phyloP scores from a whole-genome alignment of 2,113 vertebrate genomes.

The Tautogolabrus adspersus region DNA sequence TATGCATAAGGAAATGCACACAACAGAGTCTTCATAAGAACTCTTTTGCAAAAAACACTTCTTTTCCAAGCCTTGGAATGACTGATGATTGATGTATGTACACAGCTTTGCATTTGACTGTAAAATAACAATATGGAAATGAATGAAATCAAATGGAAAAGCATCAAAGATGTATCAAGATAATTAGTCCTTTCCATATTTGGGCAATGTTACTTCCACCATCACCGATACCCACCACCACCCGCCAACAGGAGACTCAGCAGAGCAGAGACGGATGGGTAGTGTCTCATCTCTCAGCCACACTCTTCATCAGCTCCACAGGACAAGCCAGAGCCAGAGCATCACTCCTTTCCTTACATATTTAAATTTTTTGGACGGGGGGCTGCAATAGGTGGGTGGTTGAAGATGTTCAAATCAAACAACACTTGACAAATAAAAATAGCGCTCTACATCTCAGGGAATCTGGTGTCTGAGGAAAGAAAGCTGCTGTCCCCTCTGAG shows the following conservation, averaged over 20 bases:
- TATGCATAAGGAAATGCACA: slow-evolving; percentile 68
- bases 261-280: slow-evolving; percentile 28
- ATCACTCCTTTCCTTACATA: slow-evolving; percentile 35
- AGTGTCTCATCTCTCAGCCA: slow-evolving; percentile 20
- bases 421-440: slow-evolving; percentile 73
- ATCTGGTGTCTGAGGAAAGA: slow-evolving; percentile 82
- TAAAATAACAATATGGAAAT: slow-evolving; percentile 68
- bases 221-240: slow-evolving; percentile 38
- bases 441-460: slow-evolving; percentile 87
- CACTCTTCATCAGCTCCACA: slow-evolving; percentile 53
- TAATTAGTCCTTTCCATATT: slow-evolving; percentile 68
- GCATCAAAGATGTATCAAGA: slow-evolving; percentile 69
- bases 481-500: slow-evolving; percentile 78
- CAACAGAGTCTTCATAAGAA: slow-evolving; percentile 84
- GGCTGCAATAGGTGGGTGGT: slow-evolving; percentile 23
- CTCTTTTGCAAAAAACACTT: slow-evolving; percentile 81
- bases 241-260: slow-evolving; percentile 62
- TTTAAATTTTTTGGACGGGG: not conserved
- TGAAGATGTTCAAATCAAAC: slow-evolving; percentile 68
- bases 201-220: slow-evolving; percentile 67
- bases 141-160: slow-evolving; percentile 70
- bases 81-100: slow-evolving; percentile 80
- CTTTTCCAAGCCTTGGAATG: slow-evolving; percentile 83
- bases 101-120: slow-evolving; percentile 84
- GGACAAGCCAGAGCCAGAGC: slow-evolving; percentile 28